Evolutionary conservation across 2,797 vertebrate species (phyloP), one percentile per base, ranked within the genome.

Genomic region (Tinamus major): DNA sequence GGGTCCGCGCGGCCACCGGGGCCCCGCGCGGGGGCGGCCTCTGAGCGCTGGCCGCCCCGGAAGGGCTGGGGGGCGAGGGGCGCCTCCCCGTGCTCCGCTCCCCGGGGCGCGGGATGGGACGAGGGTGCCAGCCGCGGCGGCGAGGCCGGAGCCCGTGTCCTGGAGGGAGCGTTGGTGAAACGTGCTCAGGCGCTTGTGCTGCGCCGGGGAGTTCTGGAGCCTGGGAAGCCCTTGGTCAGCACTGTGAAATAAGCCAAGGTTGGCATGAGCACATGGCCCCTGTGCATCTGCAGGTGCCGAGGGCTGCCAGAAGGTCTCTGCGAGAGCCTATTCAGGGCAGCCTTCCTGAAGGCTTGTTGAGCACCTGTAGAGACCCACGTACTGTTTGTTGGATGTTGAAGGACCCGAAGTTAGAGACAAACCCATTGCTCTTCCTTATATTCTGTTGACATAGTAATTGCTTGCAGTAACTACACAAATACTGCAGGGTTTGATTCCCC

Each of bases 351-450:
- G 72, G 15, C 39, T 49, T 14, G 15, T 72, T 48, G 46, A 33
- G 31, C 39, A n/a, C 17, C 56, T 72, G 51, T 41, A 20, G 35
- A 59, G 78, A 81, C 33, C 31, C 29, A 2, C 49, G 10, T 39
- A 16, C 72, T 5, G 1, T 51, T 59, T 2, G 61, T 46, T 46
- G 19, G 21, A 13, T 69, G 11, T 24, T 51, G 64, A 69, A 79
- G 75, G 42, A 76, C 35, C 17, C 56, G 39, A 29, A 87, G 31
- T n/a, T 77, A 79, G 24, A n/a, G 56, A 51, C 76, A 81, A 81
- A 24, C 6, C 1, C 4, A 0, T 29, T 55, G 10, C n/a, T 72
- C 5, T 19, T 13, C 1, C 69, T 88, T 77, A 5, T 35, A 16
- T 62, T 59, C 21, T 1, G 11, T 18, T 41, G 24, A 42, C 20